A percentile compares a stretch with the other conserved stretches of the same genome.
These are phyloP conservation scores for Paramisgurnus dabryanus DNA, from an alignment of 2,113 vertebrate species.

Conservation along the genomic window DNA sequence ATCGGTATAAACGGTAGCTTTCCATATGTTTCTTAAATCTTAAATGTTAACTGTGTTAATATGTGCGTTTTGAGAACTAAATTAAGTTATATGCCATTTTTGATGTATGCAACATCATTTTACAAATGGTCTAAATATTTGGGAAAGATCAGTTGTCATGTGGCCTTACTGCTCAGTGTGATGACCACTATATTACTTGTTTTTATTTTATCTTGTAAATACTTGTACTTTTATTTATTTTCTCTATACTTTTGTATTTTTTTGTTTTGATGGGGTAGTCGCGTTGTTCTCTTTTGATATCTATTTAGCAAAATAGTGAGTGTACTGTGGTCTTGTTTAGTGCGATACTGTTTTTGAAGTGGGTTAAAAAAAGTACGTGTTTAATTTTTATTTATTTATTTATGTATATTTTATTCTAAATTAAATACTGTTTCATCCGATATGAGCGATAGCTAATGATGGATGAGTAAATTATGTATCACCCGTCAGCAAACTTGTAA, in stretches of 20 bases:
- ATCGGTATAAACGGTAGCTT: background rate
- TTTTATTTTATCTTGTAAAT: too few relatives aligned
- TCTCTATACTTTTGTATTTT: background rate
- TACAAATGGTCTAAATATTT: background rate
- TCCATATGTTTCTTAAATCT: background rate
- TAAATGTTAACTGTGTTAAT: slow-evolving; percentile 5
- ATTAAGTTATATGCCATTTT: background rate
- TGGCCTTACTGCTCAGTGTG: background rate
- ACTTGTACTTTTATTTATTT: too few relatives aligned
- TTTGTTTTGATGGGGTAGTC: background rate
- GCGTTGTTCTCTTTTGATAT: background rate
- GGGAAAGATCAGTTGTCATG: too few relatives aligned
- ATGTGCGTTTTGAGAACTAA: background rate
- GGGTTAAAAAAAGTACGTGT: background rate
- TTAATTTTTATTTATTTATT: too few relatives aligned
- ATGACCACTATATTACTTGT: too few relatives aligned
- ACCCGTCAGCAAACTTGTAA: background rate
- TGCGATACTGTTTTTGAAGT: background rate
- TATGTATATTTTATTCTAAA: background rate
- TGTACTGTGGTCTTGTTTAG: background rate
- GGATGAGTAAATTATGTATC: background rate
- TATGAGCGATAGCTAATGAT: background rate
- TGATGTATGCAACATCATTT: background rate
- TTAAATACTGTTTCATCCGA: background rate
- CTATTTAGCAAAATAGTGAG: background rate